These are phyloP conservation scores for Deilephila porcellus DNA, from an alignment of 2,888 invertebrate genomes.

Conservation along the genomic window DNA sequence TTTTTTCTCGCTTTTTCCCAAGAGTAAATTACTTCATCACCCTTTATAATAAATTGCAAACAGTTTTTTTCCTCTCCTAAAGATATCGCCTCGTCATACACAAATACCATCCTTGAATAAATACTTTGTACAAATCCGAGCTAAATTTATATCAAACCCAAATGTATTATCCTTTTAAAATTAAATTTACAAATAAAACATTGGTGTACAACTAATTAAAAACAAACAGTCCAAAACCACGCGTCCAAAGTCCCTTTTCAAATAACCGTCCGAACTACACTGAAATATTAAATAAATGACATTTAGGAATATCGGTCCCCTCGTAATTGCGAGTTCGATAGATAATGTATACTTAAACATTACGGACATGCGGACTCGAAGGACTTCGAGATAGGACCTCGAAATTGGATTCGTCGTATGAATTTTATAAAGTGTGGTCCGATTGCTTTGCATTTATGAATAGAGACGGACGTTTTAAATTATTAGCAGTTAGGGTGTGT, in stretches of 20 bases:
- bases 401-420: slow-evolving; percentile 59
- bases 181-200: too few relatives aligned
- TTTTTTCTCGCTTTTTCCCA: too few relatives aligned
- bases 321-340: slow-evolving; percentile 64
- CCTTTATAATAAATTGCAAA: too few relatives aligned
- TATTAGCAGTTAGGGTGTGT: not conserved
- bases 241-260: slow-evolving; percentile 43
- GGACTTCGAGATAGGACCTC: slow-evolving; percentile 52
- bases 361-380: slow-evolving; percentile 55
- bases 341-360: slow-evolving; percentile 68
- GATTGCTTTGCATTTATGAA: slow-evolving; percentile 31
- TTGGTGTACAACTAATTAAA: too few relatives aligned
- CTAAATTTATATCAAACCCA: not conserved
- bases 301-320: slow-evolving; percentile 55
- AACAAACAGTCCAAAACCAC: not conserved
- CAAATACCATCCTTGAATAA: not conserved
- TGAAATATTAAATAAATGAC: slow-evolving; percentile 60
- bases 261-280: slow-evolving; percentile 33
- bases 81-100: too few relatives aligned
- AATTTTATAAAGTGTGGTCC: slow-evolving; percentile 51
- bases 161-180: not conserved
- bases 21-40: too few relatives aligned
- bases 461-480: slow-evolving; percentile 29
- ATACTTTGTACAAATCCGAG: not conserved
- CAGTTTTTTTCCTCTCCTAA: too few relatives aligned